Evolutionary conservation across 2,888 invertebrate species (phyloP).

Genomic region (Minunthozetes semirufus): DNA sequence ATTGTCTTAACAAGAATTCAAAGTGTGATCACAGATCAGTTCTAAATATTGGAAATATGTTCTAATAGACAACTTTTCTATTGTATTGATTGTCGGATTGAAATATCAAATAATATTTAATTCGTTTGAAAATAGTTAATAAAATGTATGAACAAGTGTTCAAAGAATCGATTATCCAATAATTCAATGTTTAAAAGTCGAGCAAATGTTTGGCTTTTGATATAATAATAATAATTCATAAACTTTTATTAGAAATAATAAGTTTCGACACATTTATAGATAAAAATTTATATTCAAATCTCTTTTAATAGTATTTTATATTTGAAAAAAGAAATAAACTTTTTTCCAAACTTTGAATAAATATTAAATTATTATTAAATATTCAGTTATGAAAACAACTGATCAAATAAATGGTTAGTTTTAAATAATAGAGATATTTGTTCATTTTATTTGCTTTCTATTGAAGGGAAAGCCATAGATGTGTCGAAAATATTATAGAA

Average conservation of each 20-base stretch:
- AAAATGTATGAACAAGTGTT: not conserved
- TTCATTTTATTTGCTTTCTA: constrained; percentile 8
- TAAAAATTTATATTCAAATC: constrained; percentile 2
- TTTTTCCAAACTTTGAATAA: not conserved
- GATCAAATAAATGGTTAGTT: constrained; percentile 9
- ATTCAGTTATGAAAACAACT: not conserved
- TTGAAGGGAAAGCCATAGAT: not conserved
- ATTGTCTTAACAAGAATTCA: too few relatives aligned
- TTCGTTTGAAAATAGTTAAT: not conserved
- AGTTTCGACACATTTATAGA: not conserved
- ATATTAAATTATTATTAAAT: not conserved
- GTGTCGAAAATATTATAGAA: not conserved
- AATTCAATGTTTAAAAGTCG: not conserved
- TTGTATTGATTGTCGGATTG: too few relatives aligned
- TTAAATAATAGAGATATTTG: not conserved
- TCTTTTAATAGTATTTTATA: not conserved
- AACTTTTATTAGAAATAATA: not conserved
- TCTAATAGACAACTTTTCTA: too few relatives aligned
- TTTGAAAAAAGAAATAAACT: not conserved
- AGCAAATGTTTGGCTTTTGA: not conserved
- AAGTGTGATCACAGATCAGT: too few relatives aligned
- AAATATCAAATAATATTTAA: not conserved
- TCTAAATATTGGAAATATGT: too few relatives aligned
- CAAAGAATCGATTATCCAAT: too few relatives aligned
- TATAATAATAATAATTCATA: not conserved